Base-by-base conservation (phyloP, 1,140 invertebrate species). In the Anagrus nilaparvatae region DNA sequence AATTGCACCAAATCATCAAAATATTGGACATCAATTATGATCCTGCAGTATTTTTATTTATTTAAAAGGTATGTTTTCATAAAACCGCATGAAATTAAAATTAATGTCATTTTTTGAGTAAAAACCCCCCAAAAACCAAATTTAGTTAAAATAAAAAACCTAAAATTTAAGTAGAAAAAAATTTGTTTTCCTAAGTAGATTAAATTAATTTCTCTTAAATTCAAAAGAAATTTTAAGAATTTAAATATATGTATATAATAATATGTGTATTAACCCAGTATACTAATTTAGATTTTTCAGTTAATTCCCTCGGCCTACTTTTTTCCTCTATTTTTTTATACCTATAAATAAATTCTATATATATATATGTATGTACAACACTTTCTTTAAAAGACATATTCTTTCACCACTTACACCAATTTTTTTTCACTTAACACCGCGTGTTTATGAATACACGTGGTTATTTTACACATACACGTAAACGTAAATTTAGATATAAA, bases 261-360 rank as follows among this genome's bases (percentile, higher is more conserved):
- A 12, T 12, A 7, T 25, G 24, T 12, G 14, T 28, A 48, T 43
- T 51, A 51, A 53, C 55, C 50, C 41, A 48, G 49, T 50, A 49
- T 55, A 52, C 55, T 24, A 36, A 58, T 55, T 55, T 55, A 55
- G 55, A 55, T 49, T 50, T 51, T 43, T 33, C 18, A 8, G 7
- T 24, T 13, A 18, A 20, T 30, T 35, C 44, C 37, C 38, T 38
- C 41, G 41, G 47, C 42, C 41, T 23, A 37, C 29, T 29, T 24
- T 18, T 29, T n/a, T 44, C 44, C 32, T 40, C 37, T 40, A 43
- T 31, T 42, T 43, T 31, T 41, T 46, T 34, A 19, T 48, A 48
- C 48, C 29, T 48, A 46, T n/a, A n/a, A n/a, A n/a, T n/a, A n/a
- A n/a, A n/a, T n/a, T n/a, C n/a, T n/a, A 36, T 5, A 36, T 16